A percentile compares a stretch with the other conserved stretches of the same genome.
Conservation (phyloP, 1,140 invertebrate genomes). For the Probaryconus sp. region DNA sequence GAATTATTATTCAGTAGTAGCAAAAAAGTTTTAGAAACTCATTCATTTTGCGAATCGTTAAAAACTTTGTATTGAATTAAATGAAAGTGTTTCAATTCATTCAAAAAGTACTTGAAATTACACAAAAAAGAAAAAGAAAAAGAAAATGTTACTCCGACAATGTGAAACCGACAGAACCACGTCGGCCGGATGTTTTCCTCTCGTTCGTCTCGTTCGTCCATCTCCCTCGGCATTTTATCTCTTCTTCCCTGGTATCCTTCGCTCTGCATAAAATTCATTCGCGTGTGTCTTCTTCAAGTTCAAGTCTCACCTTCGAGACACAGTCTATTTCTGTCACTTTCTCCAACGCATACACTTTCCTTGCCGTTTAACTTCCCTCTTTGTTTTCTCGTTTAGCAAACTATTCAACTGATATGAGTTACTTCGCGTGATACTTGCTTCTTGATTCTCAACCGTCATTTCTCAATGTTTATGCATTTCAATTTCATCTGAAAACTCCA, state of each 20-base stretch:
- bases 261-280: conserved; percentile 53
- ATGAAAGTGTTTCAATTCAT: no score
- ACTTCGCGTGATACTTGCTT: conserved; percentile 7
- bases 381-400: no score
- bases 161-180: conserved; percentile 46
- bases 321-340: conserved; percentile 41
- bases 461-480: no score
- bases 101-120: no score
- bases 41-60: no score
- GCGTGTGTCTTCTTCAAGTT: conserved; percentile 9
- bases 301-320: conserved; percentile 2
- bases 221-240: conserved; percentile 39
- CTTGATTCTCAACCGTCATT: no score
- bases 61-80: no score
- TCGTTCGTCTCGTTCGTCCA: conserved; percentile 39
- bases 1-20: no score
- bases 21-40: no score
- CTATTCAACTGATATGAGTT: not conserved
- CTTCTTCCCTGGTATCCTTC: conserved; percentile 16
- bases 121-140: no score
- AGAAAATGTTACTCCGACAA: no score
- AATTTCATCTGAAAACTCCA: no score
- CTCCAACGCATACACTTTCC: conserved; percentile 29
- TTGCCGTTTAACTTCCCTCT: not conserved
- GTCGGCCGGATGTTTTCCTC: conserved; percentile 34